Evolutionary conservation across 1,140 invertebrate genomes (phyloP).

Genomic region (Sogatella furcifera): DNA sequence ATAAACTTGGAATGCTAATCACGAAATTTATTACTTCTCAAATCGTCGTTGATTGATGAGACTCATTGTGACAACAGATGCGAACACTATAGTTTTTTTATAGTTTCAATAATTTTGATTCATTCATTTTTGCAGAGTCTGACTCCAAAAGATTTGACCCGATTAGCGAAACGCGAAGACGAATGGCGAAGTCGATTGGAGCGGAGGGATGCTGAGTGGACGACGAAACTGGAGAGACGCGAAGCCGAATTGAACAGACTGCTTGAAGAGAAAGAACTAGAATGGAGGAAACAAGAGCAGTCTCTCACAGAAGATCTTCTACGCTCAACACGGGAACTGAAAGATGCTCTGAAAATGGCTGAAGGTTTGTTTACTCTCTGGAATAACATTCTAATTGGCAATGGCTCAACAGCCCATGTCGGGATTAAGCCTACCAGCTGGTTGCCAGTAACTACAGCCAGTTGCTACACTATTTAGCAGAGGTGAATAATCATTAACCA

Average conservation of each 20-base stretch:
- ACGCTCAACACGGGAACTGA: constrained; percentile 45
- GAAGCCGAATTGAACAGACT: constrained; percentile 39
- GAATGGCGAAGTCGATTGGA: constrained; percentile 39
- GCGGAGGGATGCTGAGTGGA: constrained; percentile 45
- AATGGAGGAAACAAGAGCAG: constrained; percentile 49
- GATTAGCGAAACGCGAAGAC: constrained; percentile 37
- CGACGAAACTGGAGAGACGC: constrained; percentile 43
- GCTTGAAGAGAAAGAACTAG: constrained; percentile 47
- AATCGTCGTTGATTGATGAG: too few species aligned
- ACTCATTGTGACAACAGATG: too few species aligned
- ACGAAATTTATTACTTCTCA: too few species aligned
- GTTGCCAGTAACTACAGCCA: too few species aligned
- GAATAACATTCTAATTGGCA: too few species aligned
- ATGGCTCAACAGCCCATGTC: too few species aligned
- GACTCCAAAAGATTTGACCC: constrained; percentile 36
- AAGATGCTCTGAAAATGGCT: constrained; percentile 46
- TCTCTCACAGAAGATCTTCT: constrained; percentile 33
- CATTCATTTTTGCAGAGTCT: constrained; percentile 21
- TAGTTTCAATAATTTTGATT: background rate
- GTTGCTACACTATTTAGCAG: too few species aligned
- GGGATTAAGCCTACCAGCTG: too few species aligned
- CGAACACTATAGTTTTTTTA: too few species aligned
- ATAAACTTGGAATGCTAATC: too few species aligned
- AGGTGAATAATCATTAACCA: too few species aligned
- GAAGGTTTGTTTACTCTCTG: constrained; percentile 37